Evolutionary conservation across 2,113 vertebrate genomes (phyloP).

Genomic region (Microtus oregoni): DNA sequence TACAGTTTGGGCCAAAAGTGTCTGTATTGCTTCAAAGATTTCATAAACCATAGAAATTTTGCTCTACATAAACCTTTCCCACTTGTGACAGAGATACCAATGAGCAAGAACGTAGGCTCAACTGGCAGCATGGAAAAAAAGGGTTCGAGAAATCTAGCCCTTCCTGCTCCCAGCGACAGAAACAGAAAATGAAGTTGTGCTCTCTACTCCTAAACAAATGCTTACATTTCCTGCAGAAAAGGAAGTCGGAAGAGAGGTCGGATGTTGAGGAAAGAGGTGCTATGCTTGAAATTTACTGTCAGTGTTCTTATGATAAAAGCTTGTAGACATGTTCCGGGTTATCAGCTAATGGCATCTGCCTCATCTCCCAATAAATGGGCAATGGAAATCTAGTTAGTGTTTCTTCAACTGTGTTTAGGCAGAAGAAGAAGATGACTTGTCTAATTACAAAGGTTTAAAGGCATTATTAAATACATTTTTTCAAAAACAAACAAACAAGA

Average conservation of each 20-base stretch:
- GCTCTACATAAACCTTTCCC: neutral
- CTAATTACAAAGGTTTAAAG: slow-evolving; percentile 61
- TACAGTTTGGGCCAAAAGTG: neutral
- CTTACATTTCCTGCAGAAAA: neutral
- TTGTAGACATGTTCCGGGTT: neutral
- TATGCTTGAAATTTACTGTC: neutral
- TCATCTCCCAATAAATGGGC: slow-evolving; percentile 1
- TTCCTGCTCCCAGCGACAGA: neutral
- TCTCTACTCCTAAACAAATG: slow-evolving; percentile 41
- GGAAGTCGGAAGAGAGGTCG: neutral
- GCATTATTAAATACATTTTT: slow-evolving; percentile 39
- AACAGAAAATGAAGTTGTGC: neutral
- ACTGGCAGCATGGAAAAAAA: neutral
- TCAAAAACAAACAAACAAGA: neutral
- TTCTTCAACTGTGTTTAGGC: slow-evolving; percentile 61
- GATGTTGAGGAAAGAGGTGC: slow-evolving; percentile 14
- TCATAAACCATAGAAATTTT: neutral
- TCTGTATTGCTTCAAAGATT: neutral
- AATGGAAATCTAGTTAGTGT: slow-evolving; percentile 59
- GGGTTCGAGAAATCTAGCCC: neutral
- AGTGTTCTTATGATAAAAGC: neutral
- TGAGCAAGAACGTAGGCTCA: neutral
- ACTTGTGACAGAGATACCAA: neutral
- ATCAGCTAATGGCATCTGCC: slow-evolving; percentile 16
- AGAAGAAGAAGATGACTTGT: slow-evolving; percentile 61